Conservation (phyloP, 2,888 invertebrate genomes). For the Apamea sordens region DNA sequence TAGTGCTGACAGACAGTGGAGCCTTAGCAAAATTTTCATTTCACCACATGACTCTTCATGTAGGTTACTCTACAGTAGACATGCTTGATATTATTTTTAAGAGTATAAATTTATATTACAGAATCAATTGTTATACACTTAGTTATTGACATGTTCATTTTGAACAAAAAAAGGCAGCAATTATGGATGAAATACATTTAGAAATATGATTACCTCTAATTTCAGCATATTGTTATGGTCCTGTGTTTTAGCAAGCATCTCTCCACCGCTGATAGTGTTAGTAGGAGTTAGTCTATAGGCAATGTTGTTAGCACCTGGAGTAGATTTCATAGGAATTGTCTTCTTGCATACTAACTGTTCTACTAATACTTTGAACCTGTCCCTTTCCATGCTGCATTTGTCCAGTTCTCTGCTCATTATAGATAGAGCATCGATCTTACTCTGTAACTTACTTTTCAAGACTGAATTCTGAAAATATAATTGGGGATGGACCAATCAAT, state of each 20-base stretch:
- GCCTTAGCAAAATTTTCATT: not conserved
- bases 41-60: not conserved
- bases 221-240: constrained; percentile 91
- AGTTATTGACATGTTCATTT: not conserved
- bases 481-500: not conserved
- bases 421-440: constrained; percentile 95
- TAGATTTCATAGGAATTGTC: constrained; percentile 67
- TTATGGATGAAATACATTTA: not conserved
- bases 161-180: not conserved
- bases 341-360: constrained; percentile 92
- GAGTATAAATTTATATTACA: not conserved
- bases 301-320: constrained; percentile 72
- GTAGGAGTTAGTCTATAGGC: constrained; percentile 80
- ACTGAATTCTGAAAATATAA: constrained; percentile 89
- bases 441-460: constrained; percentile 93
- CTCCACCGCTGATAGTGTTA: constrained; percentile 89
- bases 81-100: not conserved
- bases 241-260: constrained; percentile 90
- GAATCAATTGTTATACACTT: not conserved
- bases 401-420: constrained; percentile 94
- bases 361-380: constrained; percentile 94
- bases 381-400: constrained; percentile 94
- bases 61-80: not conserved
- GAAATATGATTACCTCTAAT: constrained; percentile 80
- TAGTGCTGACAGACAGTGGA: not conserved